Percentiles rank a stretch among this genome's conserved stretches.
phyloP scores from a whole-genome alignment of 2,888 invertebrate species.

The Charanyca ferruginea region DNA sequence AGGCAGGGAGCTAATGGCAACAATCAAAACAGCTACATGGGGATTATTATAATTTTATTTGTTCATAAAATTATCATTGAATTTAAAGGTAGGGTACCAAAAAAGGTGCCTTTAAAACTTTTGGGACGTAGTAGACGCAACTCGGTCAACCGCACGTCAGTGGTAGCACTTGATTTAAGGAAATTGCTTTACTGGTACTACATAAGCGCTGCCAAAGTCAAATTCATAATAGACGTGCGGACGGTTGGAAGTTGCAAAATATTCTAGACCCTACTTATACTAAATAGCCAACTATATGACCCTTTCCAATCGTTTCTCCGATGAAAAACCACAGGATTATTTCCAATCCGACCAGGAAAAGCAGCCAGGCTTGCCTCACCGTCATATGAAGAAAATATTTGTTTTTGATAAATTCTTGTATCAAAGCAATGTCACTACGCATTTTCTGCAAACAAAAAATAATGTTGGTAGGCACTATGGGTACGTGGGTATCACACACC shows the following conservation, averaged over 20 bases:
- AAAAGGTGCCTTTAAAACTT: too few species aligned
- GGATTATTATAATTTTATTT: constrained; percentile 9
- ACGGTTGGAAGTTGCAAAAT: background rate
- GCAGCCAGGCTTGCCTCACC: constrained; percentile 42
- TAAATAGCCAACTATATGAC: constrained; percentile 39
- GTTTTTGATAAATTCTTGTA: constrained; percentile 23
- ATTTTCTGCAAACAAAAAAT: constrained; percentile 39
- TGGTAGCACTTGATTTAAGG: background rate
- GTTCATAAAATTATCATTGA: background rate
- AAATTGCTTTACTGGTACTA: background rate
- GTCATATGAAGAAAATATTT: constrained; percentile 16
- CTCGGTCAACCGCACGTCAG: background rate
- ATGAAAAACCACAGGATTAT: constrained; percentile 41
- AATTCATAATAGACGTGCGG: background rate
- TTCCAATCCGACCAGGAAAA: constrained; percentile 37
- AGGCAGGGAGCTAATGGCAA: constrained; percentile 9
- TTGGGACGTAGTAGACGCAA: background rate
- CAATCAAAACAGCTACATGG: constrained; percentile 16
- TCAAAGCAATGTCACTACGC: background rate
- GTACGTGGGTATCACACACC: too few species aligned
- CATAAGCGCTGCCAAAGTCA: background rate
- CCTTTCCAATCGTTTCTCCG: constrained; percentile 47
- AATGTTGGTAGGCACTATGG: too few species aligned
- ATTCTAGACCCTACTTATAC: constrained; percentile 17
- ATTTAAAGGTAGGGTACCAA: too few species aligned